Evolutionary conservation across 92 coral and sea anemone species (phyloP).

Genomic region (Porites divaricata): DNA sequence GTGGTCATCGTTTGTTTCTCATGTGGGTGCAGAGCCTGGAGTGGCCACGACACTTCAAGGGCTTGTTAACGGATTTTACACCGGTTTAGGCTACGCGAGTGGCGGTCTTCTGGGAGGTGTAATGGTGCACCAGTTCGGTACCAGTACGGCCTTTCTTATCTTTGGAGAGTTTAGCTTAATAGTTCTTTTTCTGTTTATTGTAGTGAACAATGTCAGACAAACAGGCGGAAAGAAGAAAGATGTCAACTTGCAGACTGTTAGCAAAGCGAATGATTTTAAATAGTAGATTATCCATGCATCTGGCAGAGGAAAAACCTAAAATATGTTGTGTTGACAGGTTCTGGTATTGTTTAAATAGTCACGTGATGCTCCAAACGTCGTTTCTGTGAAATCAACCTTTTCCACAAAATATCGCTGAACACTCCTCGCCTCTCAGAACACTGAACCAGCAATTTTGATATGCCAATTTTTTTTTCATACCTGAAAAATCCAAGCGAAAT

Average conservation of each 20-base stretch:
- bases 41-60: conserved; percentile 94
- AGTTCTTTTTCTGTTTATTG: conserved; percentile 82
- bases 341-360: conserved; percentile 3
- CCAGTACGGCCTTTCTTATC: conserved; percentile 92
- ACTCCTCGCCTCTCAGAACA: not conserved
- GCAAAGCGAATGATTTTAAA: conserved; percentile 40
- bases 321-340: conserved; percentile 14
- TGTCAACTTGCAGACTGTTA: conserved; percentile 8
- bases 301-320: not conserved
- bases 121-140: conserved; percentile 95
- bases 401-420: no score
- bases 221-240: conserved; percentile 26
- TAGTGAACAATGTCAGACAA: conserved; percentile 79
- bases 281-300: not conserved
- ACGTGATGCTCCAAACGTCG: not conserved
- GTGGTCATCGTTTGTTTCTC: conserved; percentile 97
- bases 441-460: not conserved
- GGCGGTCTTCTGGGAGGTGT: conserved; percentile 95
- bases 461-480: no score
- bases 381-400: not conserved
- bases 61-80: conserved; percentile 93
- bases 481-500: no score
- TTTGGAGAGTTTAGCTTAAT: conserved; percentile 94
- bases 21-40: conserved; percentile 91
- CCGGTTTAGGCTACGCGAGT: conserved; percentile 94